Evolutionary conservation across 1,140 invertebrate genomes (phyloP).

Genomic region (Tribolium castaneum): DNA sequence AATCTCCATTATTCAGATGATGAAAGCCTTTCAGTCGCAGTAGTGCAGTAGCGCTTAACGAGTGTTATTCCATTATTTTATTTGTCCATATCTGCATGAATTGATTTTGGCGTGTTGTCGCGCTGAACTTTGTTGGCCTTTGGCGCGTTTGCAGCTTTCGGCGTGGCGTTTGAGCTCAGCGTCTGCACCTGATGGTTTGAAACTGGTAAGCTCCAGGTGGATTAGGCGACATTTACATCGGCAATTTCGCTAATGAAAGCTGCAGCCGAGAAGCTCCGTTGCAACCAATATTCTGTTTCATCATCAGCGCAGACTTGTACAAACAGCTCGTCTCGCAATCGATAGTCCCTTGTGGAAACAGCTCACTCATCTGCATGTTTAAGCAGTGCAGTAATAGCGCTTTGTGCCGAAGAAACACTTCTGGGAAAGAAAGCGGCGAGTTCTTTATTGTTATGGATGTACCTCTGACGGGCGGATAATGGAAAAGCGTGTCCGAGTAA

Average conservation of each 20-base stretch:
- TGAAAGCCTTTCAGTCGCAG: no score
- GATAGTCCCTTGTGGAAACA: slow-evolving; percentile 16
- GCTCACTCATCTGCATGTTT: slow-evolving; percentile 25
- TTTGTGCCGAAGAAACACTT: background rate
- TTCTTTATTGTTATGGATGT: slow-evolving; percentile 11
- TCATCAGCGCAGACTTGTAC: background rate
- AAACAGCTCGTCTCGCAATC: slow-evolving; percentile 6
- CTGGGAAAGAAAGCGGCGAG: background rate
- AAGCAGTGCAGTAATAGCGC: background rate
- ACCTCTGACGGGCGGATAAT: background rate
- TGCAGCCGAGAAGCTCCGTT: background rate
- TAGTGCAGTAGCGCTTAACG: no score
- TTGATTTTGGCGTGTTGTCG: no score
- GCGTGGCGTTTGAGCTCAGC: background rate
- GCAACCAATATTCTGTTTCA: slow-evolving; percentile 19
- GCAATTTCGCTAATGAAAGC: slow-evolving; percentile 10
- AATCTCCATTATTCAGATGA: no score
- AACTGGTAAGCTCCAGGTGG: background rate
- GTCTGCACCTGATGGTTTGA: background rate
- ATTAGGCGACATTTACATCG: background rate
- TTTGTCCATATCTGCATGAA: no score
- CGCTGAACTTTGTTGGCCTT: no score
- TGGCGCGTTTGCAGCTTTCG: no score
- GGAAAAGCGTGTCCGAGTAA: slow-evolving; percentile 17
- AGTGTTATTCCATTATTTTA: no score